phyloP scores from a whole-genome alignment of 1,140 invertebrate species.

The Pogonus chalceus region DNA sequence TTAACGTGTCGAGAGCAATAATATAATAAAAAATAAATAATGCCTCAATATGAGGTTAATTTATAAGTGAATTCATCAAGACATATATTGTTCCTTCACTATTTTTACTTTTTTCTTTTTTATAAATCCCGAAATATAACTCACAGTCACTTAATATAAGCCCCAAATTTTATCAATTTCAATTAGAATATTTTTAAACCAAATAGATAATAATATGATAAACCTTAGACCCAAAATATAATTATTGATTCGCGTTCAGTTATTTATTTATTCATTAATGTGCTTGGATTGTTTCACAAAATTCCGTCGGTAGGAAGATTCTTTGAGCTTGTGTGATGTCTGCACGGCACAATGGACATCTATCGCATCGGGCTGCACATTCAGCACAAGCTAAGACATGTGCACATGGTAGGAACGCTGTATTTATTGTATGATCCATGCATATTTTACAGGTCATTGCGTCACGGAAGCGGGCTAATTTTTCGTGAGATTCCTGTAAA shows the following conservation, averaged over 20 bases:
- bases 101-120: slow-evolving; percentile 4
- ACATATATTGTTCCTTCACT: neutral
- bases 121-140: slow-evolving; percentile 2
- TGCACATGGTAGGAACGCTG: slow-evolving; percentile 71
- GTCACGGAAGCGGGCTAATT: slow-evolving; percentile 48
- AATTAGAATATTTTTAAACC: neutral
- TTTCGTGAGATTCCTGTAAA: slow-evolving; percentile 46
- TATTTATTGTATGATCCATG: slow-evolving; percentile 69
- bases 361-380: slow-evolving; percentile 60
- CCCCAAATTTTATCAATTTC: neutral
- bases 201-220: neutral
- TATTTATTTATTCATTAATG: too few relatives aligned
- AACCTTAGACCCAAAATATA: neutral
- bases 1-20: neutral
- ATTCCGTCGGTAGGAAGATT: slow-evolving; percentile 56
- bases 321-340: slow-evolving; percentile 61
- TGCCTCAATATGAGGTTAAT: slow-evolving; percentile 21
- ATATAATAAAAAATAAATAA: slow-evolving; percentile 9
- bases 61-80: slow-evolving; percentile 5
- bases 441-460: slow-evolving; percentile 72
- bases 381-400: slow-evolving; percentile 68
- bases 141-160: neutral
- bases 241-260: too few relatives aligned
- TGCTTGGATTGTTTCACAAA: slow-evolving; percentile 33
- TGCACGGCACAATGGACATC: slow-evolving; percentile 66